Evolutionary conservation across 2,113 vertebrate species (phyloP), one percentile per base, ranked within the genome.

Genomic region (Spea multiplicata): DNA sequence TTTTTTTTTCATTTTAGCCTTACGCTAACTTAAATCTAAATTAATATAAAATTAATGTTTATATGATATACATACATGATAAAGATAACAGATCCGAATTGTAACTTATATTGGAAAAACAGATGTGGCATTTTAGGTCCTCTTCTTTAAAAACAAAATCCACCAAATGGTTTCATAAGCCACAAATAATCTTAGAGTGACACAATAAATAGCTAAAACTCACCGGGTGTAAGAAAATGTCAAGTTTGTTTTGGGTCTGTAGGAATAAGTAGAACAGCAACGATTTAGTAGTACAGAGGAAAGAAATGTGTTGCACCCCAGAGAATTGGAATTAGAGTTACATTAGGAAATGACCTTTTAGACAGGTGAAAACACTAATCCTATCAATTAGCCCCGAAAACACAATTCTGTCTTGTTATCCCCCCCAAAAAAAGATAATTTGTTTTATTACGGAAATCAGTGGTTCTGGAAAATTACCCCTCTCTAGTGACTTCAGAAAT

Each of bases 341-440:
- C 74, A 74, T 80, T 80, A 80, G 78, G 45, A 80, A 74, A 53
- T 80, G 65, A 80, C 78, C 71, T 80, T 74, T 74, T 80, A 80
- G 78, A 74, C 78, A 80, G 78, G 71, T 80, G 47, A 64, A 80
- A 80, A 68, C 78, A 61, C 71, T 74, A 74, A 80, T 80, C 71
- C 78, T 67, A 74, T 80, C 78, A 67, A 74, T 80, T 80, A 80
- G 71, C 17, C 71, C 65, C 78, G 49, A 52, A 64, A 74, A 74
- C 64, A 74, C 71, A 80, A 80, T 61, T 44, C 71, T 48, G 67
- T 47, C 78, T 80, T 73, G 78, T 74, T 80, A 80, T 74, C 78
- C 78, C 78, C 14, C 71, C 52, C 62, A 59, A 74, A 73, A 66
- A 79, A 66, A 73, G 61, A 53, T 79, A 79, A 79, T 79, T 73